Evolutionary conservation across 2,888 invertebrate genomes (phyloP).

Genomic region (Limnephilus marmoratus): DNA sequence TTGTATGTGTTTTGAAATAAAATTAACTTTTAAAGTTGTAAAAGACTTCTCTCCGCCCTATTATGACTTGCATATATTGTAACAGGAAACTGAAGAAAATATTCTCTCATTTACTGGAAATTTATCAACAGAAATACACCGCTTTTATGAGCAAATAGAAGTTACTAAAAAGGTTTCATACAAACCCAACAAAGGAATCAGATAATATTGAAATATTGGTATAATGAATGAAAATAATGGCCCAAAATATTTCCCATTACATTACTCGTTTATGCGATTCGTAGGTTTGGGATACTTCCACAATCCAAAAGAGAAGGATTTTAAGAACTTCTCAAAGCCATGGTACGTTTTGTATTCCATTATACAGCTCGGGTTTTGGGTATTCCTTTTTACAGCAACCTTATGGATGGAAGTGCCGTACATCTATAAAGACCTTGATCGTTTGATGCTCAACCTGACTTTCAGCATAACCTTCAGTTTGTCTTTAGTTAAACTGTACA

Average conservation of each 20-base stretch:
- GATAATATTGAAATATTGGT: neutral
- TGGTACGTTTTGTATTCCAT: constrained; percentile 56
- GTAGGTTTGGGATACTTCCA: constrained; percentile 58
- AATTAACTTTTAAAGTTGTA: neutral
- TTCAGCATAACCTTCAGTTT: constrained; percentile 61
- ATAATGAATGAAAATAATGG: neutral
- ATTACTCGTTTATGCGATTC: constrained; percentile 55
- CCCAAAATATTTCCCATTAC: constrained; percentile 51
- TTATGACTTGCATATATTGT: neutral
- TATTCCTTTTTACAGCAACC: constrained; percentile 53
- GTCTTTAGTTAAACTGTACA: constrained; percentile 56
- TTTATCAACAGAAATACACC: neutral
- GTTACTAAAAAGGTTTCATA: too few relatives aligned
- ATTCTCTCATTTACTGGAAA: neutral
- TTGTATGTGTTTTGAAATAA: neutral
- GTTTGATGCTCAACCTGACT: constrained; percentile 59
- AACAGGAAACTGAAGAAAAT: neutral
- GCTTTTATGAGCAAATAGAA: neutral
- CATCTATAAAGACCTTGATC: constrained; percentile 53
- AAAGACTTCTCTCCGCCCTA: neutral
- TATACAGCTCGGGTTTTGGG: constrained; percentile 55
- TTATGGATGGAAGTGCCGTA: constrained; percentile 60
- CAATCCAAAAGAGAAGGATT: constrained; percentile 44
- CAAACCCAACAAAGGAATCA: neutral
- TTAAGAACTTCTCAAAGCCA: constrained; percentile 56